Conservation (phyloP, 2,113 vertebrate species). For the Ciconia stormi region DNA sequence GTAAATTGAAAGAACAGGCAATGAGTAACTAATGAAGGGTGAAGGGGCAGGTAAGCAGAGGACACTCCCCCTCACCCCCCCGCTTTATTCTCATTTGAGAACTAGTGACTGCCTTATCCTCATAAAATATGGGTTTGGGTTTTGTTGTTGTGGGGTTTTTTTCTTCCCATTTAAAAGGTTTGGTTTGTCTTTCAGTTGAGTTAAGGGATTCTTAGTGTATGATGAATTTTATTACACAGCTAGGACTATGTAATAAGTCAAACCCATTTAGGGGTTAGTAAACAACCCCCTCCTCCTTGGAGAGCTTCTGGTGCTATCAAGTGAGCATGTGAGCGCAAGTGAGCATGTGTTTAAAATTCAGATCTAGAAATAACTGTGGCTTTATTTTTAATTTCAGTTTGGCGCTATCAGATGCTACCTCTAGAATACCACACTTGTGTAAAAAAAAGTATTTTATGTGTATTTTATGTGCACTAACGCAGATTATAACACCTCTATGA, state of each 20-base stretch:
- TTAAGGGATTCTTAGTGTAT: not conserved
- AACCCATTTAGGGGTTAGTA: not conserved
- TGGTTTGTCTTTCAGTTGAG: not conserved
- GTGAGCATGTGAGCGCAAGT: not conserved
- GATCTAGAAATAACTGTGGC: not conserved
- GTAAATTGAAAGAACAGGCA: not conserved
- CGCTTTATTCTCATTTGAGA: not conserved
- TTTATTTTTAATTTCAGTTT: not conserved
- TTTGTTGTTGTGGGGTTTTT: no score
- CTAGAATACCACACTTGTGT: not conserved
- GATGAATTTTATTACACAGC: not conserved
- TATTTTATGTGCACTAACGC: not conserved
- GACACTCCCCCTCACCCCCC: not conserved
- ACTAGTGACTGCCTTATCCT: not conserved
- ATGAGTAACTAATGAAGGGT: not conserved
- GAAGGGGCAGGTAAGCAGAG: not conserved
- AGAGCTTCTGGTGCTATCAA: not conserved
- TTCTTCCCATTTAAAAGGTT: not conserved
- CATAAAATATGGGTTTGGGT: not conserved
- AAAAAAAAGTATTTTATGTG: not conserved
- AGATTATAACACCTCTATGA: not conserved
- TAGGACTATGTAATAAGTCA: not conserved
- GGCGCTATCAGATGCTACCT: not conserved
- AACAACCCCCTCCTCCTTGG: not conserved
- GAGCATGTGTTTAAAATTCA: not conserved